Conservation (phyloP, 2,888 invertebrate genomes). For the Melikaiella ostensackeni region DNA sequence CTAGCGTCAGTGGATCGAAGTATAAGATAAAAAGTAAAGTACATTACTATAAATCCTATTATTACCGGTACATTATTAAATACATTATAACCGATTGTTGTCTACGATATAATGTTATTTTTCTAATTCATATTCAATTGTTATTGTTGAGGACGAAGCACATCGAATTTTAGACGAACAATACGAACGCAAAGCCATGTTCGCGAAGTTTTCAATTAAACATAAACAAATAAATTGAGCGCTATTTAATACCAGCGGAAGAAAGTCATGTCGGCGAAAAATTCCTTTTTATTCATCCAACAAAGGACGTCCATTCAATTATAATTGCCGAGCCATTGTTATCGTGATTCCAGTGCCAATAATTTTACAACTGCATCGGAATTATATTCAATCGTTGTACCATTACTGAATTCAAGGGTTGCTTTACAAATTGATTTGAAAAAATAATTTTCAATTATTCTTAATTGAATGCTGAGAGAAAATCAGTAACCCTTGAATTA, state of each 20-base stretch:
- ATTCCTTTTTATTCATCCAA: neutral
- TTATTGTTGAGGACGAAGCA: slow-evolving; percentile 76
- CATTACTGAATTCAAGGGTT: slow-evolving; percentile 22
- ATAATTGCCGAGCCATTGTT: slow-evolving; percentile 18
- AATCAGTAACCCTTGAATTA: slow-evolving; percentile 18
- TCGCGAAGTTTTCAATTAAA: slow-evolving; percentile 23
- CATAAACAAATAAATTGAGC: slow-evolving; percentile 37
- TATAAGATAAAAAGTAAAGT: slow-evolving; percentile 46
- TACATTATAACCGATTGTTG: slow-evolving; percentile 75
- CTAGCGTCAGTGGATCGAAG: slow-evolving; percentile 40
- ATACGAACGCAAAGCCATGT: slow-evolving; percentile 51
- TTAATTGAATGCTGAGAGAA: neutral
- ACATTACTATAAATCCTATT: slow-evolving; percentile 52
- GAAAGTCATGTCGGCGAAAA: slow-evolving; percentile 21
- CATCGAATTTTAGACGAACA: slow-evolving; percentile 71
- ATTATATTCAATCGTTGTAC: slow-evolving; percentile 15
- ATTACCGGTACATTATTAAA: slow-evolving; percentile 64
- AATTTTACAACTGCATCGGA: slow-evolving; percentile 3
- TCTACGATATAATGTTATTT: slow-evolving; percentile 77
- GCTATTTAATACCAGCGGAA: slow-evolving; percentile 12
- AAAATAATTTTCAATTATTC: neutral
- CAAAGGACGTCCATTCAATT: slow-evolving; percentile 19
- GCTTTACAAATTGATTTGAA: neutral
- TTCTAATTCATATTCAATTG: slow-evolving; percentile 77
- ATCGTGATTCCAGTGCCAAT: slow-evolving; percentile 26